Conservation (phyloP, 1,140 invertebrate species). For the Monomorium pharaonis region DNA sequence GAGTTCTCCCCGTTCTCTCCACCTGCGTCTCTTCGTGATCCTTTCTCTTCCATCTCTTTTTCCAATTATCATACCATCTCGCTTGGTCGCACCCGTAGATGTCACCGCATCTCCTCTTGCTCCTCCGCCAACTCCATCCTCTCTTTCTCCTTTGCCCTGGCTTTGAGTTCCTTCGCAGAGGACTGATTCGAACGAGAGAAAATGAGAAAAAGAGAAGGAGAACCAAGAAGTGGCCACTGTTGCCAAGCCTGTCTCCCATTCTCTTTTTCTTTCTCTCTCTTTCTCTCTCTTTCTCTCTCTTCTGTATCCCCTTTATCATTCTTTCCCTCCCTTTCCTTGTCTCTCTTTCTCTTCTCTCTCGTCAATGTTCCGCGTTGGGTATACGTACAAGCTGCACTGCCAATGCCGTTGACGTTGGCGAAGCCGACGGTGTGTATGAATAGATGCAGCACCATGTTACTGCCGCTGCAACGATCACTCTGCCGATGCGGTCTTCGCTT, state of each 20-base stretch:
- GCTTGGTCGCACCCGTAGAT: constrained; percentile 69
- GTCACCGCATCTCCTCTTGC: constrained; percentile 45
- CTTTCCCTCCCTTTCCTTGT: neutral
- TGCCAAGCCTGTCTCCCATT: constrained; percentile 73
- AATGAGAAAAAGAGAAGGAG: neutral
- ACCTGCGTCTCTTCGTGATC: constrained; percentile 63
- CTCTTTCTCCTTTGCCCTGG: constrained; percentile 12
- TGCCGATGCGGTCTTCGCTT: constrained; percentile 65
- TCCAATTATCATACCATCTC: constrained; percentile 81
- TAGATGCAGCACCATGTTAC: constrained; percentile 73
- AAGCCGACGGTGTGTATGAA: constrained; percentile 68
- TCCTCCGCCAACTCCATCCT: neutral
- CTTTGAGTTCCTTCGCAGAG: constrained; percentile 24
- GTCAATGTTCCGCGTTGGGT: constrained; percentile 57
- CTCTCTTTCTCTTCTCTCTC: constrained; percentile 43
- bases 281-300: constrained; percentile 14
- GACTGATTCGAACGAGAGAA: constrained; percentile 6
- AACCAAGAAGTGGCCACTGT: constrained; percentile 75
- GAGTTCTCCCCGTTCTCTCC: constrained; percentile 62
- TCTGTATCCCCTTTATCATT: neutral
- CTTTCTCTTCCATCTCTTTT: constrained; percentile 56
- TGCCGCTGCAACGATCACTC: constrained; percentile 65
- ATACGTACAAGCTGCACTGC: constrained; percentile 60
- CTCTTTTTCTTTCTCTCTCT: constrained; percentile 36
- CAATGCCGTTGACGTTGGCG: constrained; percentile 63